Evolutionary conservation across 2,797 vertebrate genomes (phyloP).

Genomic region (Glossophaga mutica): DNA sequence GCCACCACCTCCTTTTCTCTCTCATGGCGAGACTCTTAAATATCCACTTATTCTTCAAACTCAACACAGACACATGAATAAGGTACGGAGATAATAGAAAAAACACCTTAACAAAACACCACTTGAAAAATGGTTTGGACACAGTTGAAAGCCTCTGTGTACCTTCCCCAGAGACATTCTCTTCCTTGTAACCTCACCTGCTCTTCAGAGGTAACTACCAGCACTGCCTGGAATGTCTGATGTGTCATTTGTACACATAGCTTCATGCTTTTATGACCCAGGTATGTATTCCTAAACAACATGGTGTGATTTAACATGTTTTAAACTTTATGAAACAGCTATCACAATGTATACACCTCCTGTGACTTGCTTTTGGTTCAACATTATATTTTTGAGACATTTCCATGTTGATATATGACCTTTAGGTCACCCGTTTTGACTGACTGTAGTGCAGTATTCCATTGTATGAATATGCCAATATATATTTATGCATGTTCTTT

Average conservation of each 20-base stretch:
- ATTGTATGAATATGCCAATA: neutral
- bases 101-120: neutral
- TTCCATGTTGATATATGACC: neutral
- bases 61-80: neutral
- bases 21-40: constrained; percentile 3
- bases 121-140: neutral
- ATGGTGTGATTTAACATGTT: neutral
- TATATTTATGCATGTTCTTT: neutral
- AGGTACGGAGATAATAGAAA: neutral
- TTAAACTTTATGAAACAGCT: neutral
- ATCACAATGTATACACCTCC: neutral
- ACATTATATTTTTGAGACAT: neutral
- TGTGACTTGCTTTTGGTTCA: neutral
- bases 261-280: neutral
- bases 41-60: neutral
- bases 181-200: neutral
- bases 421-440: neutral
- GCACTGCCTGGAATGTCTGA: neutral
- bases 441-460: neutral
- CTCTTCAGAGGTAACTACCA: neutral
- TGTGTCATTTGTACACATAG: neutral
- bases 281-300: neutral
- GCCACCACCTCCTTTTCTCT: neutral
- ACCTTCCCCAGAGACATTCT: neutral
- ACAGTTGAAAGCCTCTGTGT: neutral